These are phyloP conservation scores for Antedon mediterranea DNA, from an alignment of 53 echinoderm and acorn worm species.

Conservation along the genomic window DNA sequence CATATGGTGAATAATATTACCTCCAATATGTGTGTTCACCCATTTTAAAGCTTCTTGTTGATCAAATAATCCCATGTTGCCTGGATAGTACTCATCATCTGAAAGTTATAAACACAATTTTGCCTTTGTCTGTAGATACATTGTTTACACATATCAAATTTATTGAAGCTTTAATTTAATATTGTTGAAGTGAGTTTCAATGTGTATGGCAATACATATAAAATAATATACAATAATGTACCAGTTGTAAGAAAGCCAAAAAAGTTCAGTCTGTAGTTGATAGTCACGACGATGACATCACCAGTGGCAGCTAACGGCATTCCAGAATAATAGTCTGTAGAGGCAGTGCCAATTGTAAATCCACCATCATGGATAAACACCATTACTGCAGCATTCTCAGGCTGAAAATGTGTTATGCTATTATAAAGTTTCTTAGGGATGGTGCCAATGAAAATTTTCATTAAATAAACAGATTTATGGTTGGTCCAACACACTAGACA, in stretches of 20 bases:
- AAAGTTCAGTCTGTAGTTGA: conserved; percentile 36
- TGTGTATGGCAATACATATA: no score
- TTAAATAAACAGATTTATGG: no score
- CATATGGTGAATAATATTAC: no score
- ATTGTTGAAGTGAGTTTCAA: no score
- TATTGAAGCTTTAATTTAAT: no score
- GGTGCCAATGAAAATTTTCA: no score
- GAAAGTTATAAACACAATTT: no score
- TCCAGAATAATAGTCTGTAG: conserved; percentile 8
- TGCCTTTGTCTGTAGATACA: no score
- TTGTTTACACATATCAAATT: no score
- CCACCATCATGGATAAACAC: conserved; percentile 50
- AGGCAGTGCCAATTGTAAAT: conserved; percentile 15
- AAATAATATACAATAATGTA: not conserved
- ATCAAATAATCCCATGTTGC: not conserved
- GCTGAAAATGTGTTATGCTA: no score
- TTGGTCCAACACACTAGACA: no score
- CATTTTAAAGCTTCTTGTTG: not conserved
- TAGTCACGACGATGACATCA: conserved; percentile 44
- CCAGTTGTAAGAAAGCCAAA: not conserved
- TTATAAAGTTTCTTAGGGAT: no score
- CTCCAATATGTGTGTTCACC: not conserved
- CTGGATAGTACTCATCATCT: not conserved
- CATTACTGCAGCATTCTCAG: conserved; percentile 34
- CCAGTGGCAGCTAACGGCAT: conserved; percentile 31